Evolutionary conservation across 2,888 invertebrate species (phyloP), one percentile per base, ranked within the genome.

Genomic region (Apamea anceps): DNA sequence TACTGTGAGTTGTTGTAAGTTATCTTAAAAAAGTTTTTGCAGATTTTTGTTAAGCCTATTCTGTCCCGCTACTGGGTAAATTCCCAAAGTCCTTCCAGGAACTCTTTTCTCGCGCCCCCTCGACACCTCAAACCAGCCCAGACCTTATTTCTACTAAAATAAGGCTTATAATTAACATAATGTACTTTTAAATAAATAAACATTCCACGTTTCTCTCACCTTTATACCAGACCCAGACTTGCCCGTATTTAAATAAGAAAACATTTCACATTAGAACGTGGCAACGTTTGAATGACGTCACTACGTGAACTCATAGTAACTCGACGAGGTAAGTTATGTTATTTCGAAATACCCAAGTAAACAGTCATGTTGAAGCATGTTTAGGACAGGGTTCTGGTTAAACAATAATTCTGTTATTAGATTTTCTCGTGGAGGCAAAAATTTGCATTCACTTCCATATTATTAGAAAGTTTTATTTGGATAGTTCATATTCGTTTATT

Each of bases 351-450:
- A 91, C 93, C 92, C 91, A 92, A 93, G 90, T 91, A 90, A 92
- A 92, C 92, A 93, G 85, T 86, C 85, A 87, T 85, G 89, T 85
- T 85, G 87, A 78, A 86, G 87, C 89, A 89, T 88, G 92, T 90
- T 91, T 90, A 90, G 91, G 85, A 87, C 85, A 86, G 85, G 88
- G 75, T 83, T 13, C 81, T 90, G 92, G 88, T 93, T 91, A 92
- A 93, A 92, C 93, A 93, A 92, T 92, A 91, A 92, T 93, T 90
- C 88, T 84, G 91, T 92, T 93, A 93, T 93, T 92, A 92, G 88
- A 93, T 93, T 93, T 91, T 85, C 82, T 65, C 60, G 80, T 65
- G 66, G 67, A 79, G 72, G 72, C 88, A 91, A 90, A 89, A 90
- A 88, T 90, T 90, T 90, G 80, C 85, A 90, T 90, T 82, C 67